Percentiles rank a stretch among this genome's conserved stretches.
phyloP scores from a whole-genome alignment of 2,888 invertebrate species.

The Isoperla grammatica region DNA sequence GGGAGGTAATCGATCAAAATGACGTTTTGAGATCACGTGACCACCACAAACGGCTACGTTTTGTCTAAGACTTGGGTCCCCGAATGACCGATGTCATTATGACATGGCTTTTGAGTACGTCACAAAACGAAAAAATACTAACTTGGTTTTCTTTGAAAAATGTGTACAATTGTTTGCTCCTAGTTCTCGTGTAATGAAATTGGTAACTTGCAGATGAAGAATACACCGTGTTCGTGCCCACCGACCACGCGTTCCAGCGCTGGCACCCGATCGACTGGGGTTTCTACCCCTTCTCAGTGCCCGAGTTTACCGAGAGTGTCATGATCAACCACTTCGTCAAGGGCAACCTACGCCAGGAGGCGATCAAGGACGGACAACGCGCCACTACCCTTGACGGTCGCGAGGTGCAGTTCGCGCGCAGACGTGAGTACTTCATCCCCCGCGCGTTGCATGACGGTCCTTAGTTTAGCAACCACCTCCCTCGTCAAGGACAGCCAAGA shows the following conservation, averaged over 20 bases:
- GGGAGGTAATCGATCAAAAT: no score
- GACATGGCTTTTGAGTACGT: no score
- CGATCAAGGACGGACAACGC: constrained; percentile 50
- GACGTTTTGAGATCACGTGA: no score
- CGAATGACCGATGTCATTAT: no score
- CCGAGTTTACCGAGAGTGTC: constrained; percentile 57
- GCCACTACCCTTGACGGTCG: constrained; percentile 55
- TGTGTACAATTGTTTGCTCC: no score
- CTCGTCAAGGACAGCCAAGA: constrained; percentile 53
- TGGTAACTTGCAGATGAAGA: constrained; percentile 44
- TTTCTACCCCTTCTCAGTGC: constrained; percentile 61
- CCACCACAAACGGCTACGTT: no score
- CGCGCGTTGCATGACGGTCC: background rate
- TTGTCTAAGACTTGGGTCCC: no score
- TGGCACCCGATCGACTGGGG: constrained; percentile 67
- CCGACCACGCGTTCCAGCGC: constrained; percentile 59
- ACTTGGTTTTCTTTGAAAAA: no score
- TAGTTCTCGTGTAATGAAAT: no score
- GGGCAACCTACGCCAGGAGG: constrained; percentile 51
- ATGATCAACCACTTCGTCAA: constrained; percentile 57
- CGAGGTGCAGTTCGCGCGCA: constrained; percentile 51
- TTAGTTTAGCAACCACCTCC: constrained; percentile 55
- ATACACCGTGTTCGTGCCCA: constrained; percentile 58
- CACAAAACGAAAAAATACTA: no score
- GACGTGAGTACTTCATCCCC: constrained; percentile 46